Base-by-base conservation (phyloP, 2,113 vertebrate species). In the Cyprinus carpio region DNA sequence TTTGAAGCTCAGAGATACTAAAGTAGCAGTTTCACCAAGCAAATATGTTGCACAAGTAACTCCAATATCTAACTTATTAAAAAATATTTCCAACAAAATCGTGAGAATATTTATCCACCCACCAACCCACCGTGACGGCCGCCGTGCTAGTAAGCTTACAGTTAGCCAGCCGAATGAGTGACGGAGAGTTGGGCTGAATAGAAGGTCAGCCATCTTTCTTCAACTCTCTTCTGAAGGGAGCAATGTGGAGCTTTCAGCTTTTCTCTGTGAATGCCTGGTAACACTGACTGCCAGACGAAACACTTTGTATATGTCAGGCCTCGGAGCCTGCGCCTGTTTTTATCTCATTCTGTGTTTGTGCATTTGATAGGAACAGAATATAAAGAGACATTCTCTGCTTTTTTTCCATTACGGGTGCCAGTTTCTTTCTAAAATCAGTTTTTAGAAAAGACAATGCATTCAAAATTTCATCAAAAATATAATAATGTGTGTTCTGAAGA, bases 191-290 rank as follows among this genome's bases (percentile, higher is more conserved):
- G 60, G 86, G 49, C 69, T 85, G 62, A 92, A 89, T 76, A 74
- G 82, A 90, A 91, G 87, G 86, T 91, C 87, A 91, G 84, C 81
- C 87, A 90, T 91, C 84, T 90, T 87, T 90, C 81, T 87, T 86
- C n/a, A 62, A 65, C 80, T 64, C 23, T 60, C 71, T 79, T 81
- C 87, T 80, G 46, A 84, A 81, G 40, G 43, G 54, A 75, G 60
- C 84, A 64, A 84, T 79, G 46, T 87, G 84, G 58, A 79, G 80
- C 20, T 82, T 31, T 82, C 20, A 78, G 43, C 16, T 20, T 51
- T 37, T 77, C 60, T 71, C 51, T 82, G 71, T 87, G 67, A 65
- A 77, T 80, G 71, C 84, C 60, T 84, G 84, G 88, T 89, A 89
- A 87, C 88, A 86, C 62, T 49, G 87, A 72, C 85, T 86, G 78